These are phyloP conservation scores for Aselliscus stoliczkanus DNA, from an alignment of 2,797 vertebrate genomes.

Conservation along the genomic window DNA sequence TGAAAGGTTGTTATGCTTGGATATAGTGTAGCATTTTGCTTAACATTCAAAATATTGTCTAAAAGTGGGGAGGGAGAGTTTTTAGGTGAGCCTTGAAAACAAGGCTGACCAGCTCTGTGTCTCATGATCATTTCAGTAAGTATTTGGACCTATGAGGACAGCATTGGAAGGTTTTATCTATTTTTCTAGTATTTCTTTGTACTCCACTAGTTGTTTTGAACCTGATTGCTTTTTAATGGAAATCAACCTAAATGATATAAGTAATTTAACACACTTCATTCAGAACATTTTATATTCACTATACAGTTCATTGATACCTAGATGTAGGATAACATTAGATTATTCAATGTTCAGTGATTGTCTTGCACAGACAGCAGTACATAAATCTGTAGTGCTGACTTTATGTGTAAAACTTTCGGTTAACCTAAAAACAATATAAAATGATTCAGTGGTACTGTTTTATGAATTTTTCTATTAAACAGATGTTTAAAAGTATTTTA, in stretches of 20 bases:
- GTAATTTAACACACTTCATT: conserved; percentile 2
- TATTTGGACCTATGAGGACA: not conserved
- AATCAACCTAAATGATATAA: not conserved
- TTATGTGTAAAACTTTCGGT: not conserved
- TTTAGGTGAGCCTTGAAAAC: not conserved
- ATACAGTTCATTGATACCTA: not conserved
- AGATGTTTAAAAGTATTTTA: conserved; percentile 12
- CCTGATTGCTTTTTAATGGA: conserved; percentile 12
- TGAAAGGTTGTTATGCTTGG: not conserved
- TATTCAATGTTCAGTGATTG: not conserved
- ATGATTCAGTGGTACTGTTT: not conserved
- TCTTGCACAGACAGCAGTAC: not conserved
- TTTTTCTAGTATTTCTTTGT: not conserved
- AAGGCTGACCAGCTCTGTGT: not conserved
- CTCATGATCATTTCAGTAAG: not conserved
- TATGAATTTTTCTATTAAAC: not conserved
- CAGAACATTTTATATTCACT: not conserved
- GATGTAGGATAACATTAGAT: not conserved
- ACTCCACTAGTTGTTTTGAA: not conserved
- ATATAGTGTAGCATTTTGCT: not conserved
- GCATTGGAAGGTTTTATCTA: not conserved
- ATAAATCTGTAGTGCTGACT: not conserved
- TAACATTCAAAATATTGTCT: not conserved
- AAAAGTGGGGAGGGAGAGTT: not conserved
- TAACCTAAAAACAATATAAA: conserved; percentile 16